Percentiles rank a stretch among this genome's conserved stretches.
phyloP scores from a whole-genome alignment of 2,797 vertebrate genomes.

The Salarias fasciatus region DNA sequence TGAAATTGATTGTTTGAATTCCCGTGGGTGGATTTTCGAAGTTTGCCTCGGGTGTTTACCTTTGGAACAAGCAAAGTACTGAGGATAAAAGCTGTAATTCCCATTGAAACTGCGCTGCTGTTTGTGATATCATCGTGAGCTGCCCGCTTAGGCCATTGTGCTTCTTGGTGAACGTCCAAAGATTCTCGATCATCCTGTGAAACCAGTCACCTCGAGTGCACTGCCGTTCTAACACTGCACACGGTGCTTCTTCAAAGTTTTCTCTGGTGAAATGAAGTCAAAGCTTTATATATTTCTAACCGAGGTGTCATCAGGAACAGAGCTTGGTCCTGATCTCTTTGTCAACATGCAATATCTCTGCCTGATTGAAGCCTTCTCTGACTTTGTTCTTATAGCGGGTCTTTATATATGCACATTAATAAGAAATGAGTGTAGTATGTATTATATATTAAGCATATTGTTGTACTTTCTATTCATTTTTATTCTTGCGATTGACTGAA shows the following conservation, averaged over 20 bases:
- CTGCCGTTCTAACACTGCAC: background rate
- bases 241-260: background rate
- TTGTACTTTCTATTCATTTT: too few relatives aligned
- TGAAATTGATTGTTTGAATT: background rate
- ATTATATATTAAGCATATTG: too few relatives aligned
- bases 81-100: conserved; percentile 8
- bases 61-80: conserved; percentile 5
- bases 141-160: background rate
- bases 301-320: background rate
- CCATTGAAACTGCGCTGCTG: background rate
- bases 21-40: background rate
- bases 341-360: too few relatives aligned
- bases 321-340: background rate
- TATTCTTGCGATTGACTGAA: too few relatives aligned
- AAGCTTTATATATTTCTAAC: background rate
- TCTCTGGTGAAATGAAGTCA: background rate
- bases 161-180: background rate
- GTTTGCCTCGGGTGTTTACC: conserved; percentile 1
- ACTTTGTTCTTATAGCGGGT: too few relatives aligned
- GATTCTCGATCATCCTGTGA: background rate
- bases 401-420: too few relatives aligned
- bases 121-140: background rate
- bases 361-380: too few relatives aligned
- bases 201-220: background rate
- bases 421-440: too few relatives aligned